Base-by-base conservation (phyloP, 1,140 invertebrate species). In the Papilio xuthus region DNA sequence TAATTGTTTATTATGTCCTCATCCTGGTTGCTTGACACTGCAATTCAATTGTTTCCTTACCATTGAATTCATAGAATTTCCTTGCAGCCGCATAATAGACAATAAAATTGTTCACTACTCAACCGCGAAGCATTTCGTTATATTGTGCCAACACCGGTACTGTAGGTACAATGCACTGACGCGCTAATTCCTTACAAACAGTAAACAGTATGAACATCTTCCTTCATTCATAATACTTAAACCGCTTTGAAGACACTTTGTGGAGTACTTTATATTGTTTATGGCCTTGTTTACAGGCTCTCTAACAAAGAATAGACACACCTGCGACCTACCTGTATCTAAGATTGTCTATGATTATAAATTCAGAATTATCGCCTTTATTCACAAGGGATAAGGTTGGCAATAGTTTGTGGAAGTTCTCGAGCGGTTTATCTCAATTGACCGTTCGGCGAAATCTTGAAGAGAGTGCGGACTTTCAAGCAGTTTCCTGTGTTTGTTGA, bases 401-500 rank as follows among this genome's bases (percentile, higher is more conserved):
- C 15, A 60, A 76, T 42, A 23, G 53, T 53, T 15, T 76, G 15
- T 63, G 10, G 10, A 42, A 32, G 23, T n/a, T 50, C 0, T 2
- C 15, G 2, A 32, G 72, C 41, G 41, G 37, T 73, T 26, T 10
- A 37, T 76, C 71, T 63, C 32, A 60, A 41, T 76, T 76, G 74
- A 63, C 81, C 72, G 86, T 91, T 89, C 85, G 82, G 89, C 87
- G 88, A 91, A 91, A 89, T 90, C 84, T 90, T 82, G 88, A 85
- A 88, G 83, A 88, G 78, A 78, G 80, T 85, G 83, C 83, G 85
- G 86, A 91, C 90, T 92, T 93, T 92, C 89, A 87, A 92, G 86
- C 88, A 89, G 89, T 93, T 94, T 94, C 92, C 92, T 93, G 89
- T 86, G 85, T 90, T 92, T 92, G 91, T 90, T 88, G 82, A 63